Evolutionary conservation across 2,113 vertebrate species (phyloP), one percentile per base, ranked within the genome.

Genomic region (Channa argus): DNA sequence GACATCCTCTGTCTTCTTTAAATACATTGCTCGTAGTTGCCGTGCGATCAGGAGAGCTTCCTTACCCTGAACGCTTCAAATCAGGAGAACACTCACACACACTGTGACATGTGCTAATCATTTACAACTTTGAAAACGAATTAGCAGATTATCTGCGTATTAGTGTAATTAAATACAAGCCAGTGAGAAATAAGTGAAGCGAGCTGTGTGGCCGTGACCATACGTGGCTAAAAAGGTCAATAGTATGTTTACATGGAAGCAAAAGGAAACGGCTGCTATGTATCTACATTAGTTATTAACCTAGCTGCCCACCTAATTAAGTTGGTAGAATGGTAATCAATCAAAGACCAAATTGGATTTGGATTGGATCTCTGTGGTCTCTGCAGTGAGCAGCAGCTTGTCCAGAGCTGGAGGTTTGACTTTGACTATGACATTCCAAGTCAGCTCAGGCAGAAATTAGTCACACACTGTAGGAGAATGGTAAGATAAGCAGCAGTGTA

Each of bases 331-430:
- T 33, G 38, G 83, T 89, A 86, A 92, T 92, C 90, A 92, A 91
- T 93, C 90, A 90, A 71, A 46, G 67, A 66, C 65, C 66, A 92
- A 90, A 91, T 91, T 90, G 80, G 83, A 92, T 93, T 91, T 85
- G 83, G 71, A 84, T 85, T 78, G 74, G 67, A 86, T 82, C 78
- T 68, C 64, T 83, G 43, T 83, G 66, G 62, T 76, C 43, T 71
- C 67, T 55, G 74, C 71, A 61, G 50, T n/a, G 63, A 80, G 66
- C 52, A 2, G 60, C 34, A 34, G 65, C 84, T 83, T 78, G 78
- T 79, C 80, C 78, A 64, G 34, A 79, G 66, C 69, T 49, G 47
- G 76, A 60, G 54, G 71, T 80, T 76, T 85, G 85, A 90, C 87
- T 80, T 90, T 91, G 82, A 76, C 70, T 39, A 33, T 89, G 88